Base-by-base conservation (phyloP, 2,797 vertebrate species). In the Enteromius viviparus region DNA sequence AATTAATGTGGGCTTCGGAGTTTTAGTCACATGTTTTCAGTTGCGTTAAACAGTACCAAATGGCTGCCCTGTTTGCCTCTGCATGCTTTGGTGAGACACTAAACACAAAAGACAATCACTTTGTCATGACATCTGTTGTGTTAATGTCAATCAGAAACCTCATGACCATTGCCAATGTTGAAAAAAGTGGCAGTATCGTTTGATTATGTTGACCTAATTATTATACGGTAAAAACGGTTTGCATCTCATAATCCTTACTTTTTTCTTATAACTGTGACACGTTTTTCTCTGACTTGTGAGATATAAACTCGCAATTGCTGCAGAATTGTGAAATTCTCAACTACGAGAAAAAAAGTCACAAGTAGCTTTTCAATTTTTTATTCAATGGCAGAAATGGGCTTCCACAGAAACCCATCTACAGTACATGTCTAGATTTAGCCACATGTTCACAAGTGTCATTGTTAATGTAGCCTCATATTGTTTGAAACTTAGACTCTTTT, bases 1-100 rank as follows among this genome's bases (percentile, higher is more conserved):
- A 91, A 89, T 32, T 79, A 88, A 60, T 83, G 74, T 53, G 15
- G 71, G 60, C 65, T 87, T 89, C 42, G 79, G 74, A 75, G 66
- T 53, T 86, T 88, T 21, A 37, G 86, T 86, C 81, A 80, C 85
- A 68, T 83, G 90, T 90, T 86, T 19, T 76, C 78, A 80, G 86
- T 80, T 86, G 72, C 83, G 71, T 81, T 87, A 84, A 90, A 86
- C 76, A 23, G 14, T 78, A 32, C 62, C 26, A 32, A 64, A 64
- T 32, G 15, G 3, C 15, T 17, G 14, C 29, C 62, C 6, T 64
- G 26, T 32, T 64, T 32, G 60, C 14, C 26, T 17, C 26, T 64
- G 29, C 62, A 17, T 0, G 29, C 62, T 8, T 64, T 32, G 62
- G 29, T 64, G 29, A 17, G 62, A 17, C 29, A 32, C 2, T 29